Percentiles rank a stretch among this genome's conserved stretches.
Conservation (phyloP, 2,888 invertebrate genomes). For the Sphinx pinastri region DNA sequence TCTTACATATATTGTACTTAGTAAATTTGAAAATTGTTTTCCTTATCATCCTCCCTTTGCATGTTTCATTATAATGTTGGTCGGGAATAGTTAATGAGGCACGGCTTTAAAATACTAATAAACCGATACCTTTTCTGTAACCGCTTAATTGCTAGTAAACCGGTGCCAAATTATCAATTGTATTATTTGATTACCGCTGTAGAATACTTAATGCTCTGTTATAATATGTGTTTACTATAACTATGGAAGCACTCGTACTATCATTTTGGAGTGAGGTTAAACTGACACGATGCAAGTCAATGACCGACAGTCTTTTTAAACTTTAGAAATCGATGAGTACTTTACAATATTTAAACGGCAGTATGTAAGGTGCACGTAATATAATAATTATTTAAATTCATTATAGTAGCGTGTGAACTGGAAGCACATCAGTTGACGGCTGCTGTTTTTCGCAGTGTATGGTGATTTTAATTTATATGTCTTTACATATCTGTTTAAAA, state of each 20-base stretch:
- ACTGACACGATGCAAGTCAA: not conserved
- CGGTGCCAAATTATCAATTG: conserved; percentile 27
- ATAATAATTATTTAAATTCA: conserved; percentile 2
- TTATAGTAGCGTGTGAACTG: not conserved
- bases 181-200: conserved; percentile 22
- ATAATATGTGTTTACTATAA: conserved; percentile 17
- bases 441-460: not conserved
- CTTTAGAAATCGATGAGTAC: not conserved
- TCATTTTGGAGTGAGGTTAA: not conserved
- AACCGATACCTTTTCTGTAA: conserved; percentile 14
- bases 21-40: not conserved
- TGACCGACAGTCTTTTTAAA: conserved; percentile 8
- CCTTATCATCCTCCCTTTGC: not conserved
- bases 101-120: conserved; percentile 6
- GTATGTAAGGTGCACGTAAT: not conserved
- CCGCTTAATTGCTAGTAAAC: conserved; percentile 20
- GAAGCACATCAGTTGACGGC: not conserved
- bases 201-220: conserved; percentile 20
- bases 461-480: conserved; percentile 1
- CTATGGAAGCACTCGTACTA: conserved; percentile 6
- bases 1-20: too few relatives aligned
- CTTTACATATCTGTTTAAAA: not conserved
- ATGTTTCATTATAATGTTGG: not conserved
- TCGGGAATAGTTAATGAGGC: conserved; percentile 3
- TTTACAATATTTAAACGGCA: not conserved